Conservation (phyloP, 2,888 invertebrate species). For the Drosophila borborema region DNA sequence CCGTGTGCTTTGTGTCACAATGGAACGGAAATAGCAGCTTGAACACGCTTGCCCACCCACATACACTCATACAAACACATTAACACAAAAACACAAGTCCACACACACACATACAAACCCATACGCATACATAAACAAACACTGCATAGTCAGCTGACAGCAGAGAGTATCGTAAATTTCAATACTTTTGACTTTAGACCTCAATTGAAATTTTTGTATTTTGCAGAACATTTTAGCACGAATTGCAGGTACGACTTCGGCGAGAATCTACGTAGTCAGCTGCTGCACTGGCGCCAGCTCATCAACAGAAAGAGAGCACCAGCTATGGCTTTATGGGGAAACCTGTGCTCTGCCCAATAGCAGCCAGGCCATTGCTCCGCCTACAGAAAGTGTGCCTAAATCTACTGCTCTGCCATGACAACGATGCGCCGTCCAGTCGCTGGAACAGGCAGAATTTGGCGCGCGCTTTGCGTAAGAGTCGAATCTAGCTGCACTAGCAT, state of each 20-base stretch:
- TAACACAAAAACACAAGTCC: neutral
- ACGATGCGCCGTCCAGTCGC: too few species aligned
- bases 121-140: slow-evolving; percentile 7
- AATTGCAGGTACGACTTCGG: slow-evolving; percentile 82
- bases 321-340: neutral
- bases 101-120: slow-evolving; percentile 8
- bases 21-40: slow-evolving; percentile 65
- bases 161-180: slow-evolving; percentile 55
- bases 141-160: slow-evolving; percentile 23
- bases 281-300: slow-evolving; percentile 83
- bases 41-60: slow-evolving; percentile 38
- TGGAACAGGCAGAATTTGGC: too few species aligned
- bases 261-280: slow-evolving; percentile 81
- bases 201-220: slow-evolving; percentile 36
- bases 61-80: slow-evolving; percentile 14
- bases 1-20: slow-evolving; percentile 62
- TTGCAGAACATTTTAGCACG: slow-evolving; percentile 77
- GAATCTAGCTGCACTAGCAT: too few species aligned
- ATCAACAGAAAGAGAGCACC: slow-evolving; percentile 71
- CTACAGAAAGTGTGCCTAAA: slow-evolving; percentile 54
- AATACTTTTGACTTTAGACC: slow-evolving; percentile 45
- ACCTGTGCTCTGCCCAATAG: slow-evolving; percentile 52
- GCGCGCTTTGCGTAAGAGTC: too few species aligned
- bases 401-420: slow-evolving; percentile 50
- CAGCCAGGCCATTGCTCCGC: slow-evolving; percentile 52